Evolutionary conservation across 92 coral and sea anemone genomes (phyloP).

Genomic region (Zoanthus solanderi): DNA sequence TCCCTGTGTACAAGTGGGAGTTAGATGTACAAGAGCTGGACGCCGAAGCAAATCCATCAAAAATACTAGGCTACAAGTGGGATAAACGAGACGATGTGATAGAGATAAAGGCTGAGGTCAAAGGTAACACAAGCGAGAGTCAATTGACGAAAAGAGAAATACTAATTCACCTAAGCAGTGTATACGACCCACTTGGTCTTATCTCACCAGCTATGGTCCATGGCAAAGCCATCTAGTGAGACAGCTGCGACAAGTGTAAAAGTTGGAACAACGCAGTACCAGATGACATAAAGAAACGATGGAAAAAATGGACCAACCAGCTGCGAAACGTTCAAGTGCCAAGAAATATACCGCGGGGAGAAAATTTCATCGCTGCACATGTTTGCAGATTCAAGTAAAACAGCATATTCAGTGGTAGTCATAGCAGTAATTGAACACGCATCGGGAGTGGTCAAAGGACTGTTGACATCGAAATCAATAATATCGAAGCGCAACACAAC

Average conservation of each 20-base stretch:
- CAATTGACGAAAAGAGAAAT: slow-evolving; percentile 22
- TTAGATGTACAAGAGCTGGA: slow-evolving; percentile 28
- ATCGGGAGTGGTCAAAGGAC: slow-evolving; percentile 34
- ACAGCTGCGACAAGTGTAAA: neutral
- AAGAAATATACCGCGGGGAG: neutral
- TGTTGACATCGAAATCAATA: slow-evolving; percentile 51
- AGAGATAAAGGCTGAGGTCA: neutral
- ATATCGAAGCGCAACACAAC: slow-evolving; percentile 61
- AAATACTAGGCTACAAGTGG: slow-evolving; percentile 36
- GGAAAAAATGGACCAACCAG: no score
- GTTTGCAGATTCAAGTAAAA: slow-evolving; percentile 56
- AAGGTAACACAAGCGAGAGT: neutral
- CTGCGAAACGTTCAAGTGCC: slow-evolving; percentile 26
- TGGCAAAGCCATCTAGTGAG: neutral
- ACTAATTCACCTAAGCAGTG: slow-evolving; percentile 19
- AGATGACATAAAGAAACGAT: no score
- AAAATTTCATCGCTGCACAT: neutral
- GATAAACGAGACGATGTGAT: slow-evolving; percentile 40
- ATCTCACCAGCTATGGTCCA: slow-evolving; percentile 12
- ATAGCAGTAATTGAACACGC: slow-evolving; percentile 43
- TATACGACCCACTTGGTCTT: slow-evolving; percentile 48
- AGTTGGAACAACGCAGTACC: no score
- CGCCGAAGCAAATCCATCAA: slow-evolving; percentile 13
- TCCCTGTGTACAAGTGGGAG: slow-evolving; percentile 39
- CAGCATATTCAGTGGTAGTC: slow-evolving; percentile 32